Base-by-base conservation (phyloP, 2,797 vertebrate species). In the Acestrorhynchus altus region DNA sequence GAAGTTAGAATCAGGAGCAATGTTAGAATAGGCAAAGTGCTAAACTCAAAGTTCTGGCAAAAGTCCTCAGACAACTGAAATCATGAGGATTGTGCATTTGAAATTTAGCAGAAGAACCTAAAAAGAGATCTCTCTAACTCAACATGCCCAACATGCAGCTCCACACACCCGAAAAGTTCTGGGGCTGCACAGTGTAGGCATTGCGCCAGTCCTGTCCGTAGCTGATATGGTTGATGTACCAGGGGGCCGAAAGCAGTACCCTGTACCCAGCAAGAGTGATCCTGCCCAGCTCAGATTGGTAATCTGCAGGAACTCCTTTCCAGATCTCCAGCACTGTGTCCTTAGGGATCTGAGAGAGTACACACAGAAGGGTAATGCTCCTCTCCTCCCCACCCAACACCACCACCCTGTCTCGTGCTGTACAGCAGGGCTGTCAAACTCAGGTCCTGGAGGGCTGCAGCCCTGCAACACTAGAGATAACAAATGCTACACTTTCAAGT, bases 281-380 rank as follows among this genome's bases (percentile, higher is more conserved):
- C 26, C 76, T 84, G 0, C 90, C 89, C 87, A 95, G 83, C 87
- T 96, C 94, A 0, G 78, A 54, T 24, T 54, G 2, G 77, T 95
- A 96, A 0, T 4, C 1, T 4, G 49, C 13, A 1, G 80, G 56
- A 0, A 66, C 67, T 42, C 91, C 89, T 83, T 93, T 96, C 96
- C 95, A 96, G 46, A 97, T 94, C 0, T 97, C 95, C 81, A 96
- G 87, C 72, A 96, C 86, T 0, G 95, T 95, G 86, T 94, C 91
- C 16, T 92, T 89, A 20, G 84, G 94, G 88, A 97, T 88, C 92
- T 96, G 91, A 81, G 63, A 74, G 79, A 77, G 66, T 56, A 73
- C 49, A 86, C 74, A 88, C 81, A 88, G 54, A 86, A 77, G 31
- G 79, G 44, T 71, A 72, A 83, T 65, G 42, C 46, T 56, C 18